Evolutionary conservation across 2,797 vertebrate species (phyloP), one percentile per base, ranked within the genome.

Genomic region (Eleutherodactylus coqui): DNA sequence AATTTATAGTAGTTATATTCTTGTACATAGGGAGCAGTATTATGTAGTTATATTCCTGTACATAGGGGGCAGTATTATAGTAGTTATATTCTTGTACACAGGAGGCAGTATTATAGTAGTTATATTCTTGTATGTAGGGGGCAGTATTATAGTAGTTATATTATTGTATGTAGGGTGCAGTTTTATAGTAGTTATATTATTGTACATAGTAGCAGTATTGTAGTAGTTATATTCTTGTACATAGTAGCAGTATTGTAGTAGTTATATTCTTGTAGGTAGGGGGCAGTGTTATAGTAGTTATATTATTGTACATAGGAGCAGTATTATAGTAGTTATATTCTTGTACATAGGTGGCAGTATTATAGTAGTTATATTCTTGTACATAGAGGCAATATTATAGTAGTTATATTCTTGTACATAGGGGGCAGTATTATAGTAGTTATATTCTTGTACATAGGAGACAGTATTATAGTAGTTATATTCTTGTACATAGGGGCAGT

Each of bases 151-250:
- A 58, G 53, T 58, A 58, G 53, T 58, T n/a, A 27, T 58, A 55
- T 21, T 58, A 24, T 58, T 58, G 24, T 58, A 58, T 9, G 27
- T 58, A 27, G 53, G 24, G 9, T n/a, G 51, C 11, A 55, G 51
- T 55, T 21, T 55, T 55, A 55, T 55, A 55, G 51, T 55, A 55
- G 51, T 55, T 55, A 55, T 55, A 55, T 55, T 55, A 19, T 24
- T 55, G 51, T 55, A 55, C 21, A 24, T 55, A 55, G 51, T 7
- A 4, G 49, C n/a, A 27, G 55, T 60, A 60, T 60, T 60, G 27
- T 60, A 60, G 55, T 27, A 60, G 24, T 60, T 60, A 60, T 60
- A 60, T 60, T 60, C 55, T 60, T 60, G 55, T 60, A 60, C n/a
- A 60, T 60, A 60, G n/a, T 11, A n/a, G n/a, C 55, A 60, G n/a